A percentile compares a stretch with the other conserved stretches of the same genome.
Conservation (phyloP, 1,140 invertebrate species). For the Zaprionus tsacasi region DNA sequence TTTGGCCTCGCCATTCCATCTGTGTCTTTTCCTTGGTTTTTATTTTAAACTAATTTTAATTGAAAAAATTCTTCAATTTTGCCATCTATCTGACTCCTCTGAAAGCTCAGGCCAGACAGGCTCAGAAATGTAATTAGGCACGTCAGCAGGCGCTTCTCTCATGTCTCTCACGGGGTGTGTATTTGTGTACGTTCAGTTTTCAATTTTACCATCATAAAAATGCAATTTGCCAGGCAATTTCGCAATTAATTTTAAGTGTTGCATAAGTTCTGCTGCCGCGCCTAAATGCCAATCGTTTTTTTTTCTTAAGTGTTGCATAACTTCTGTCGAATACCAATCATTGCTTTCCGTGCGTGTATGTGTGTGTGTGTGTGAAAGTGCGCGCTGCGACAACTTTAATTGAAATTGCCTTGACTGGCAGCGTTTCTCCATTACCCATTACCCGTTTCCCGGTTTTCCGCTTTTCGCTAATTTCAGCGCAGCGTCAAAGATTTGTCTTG, state of each 20-base stretch:
- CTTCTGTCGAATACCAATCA: not conserved
- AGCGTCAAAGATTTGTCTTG: conserved; percentile 55
- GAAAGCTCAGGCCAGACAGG: conserved; percentile 39
- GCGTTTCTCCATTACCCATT: not conserved
- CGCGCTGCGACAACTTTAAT: conserved; percentile 55
- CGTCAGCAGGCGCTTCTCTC: conserved; percentile 5
- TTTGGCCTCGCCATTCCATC: conserved; percentile 4
- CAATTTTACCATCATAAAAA: conserved; percentile 77
- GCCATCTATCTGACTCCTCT: conserved; percentile 63
- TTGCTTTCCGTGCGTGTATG: not conserved
- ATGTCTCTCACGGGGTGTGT: conserved; percentile 27
- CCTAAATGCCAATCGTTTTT: conserved; percentile 58
- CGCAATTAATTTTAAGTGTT: conserved; percentile 73
- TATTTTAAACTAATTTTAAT: conserved; percentile 69
- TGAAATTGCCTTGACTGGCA: conserved; percentile 44
- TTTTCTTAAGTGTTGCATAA: conserved; percentile 1
- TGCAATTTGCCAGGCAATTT: conserved; percentile 76
- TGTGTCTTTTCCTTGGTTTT: conserved; percentile 27
- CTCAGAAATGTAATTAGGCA: conserved; percentile 75
- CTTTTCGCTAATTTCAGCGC: conserved; percentile 56
- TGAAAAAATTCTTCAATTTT: conserved; percentile 83
- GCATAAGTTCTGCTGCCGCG: conserved; percentile 56
- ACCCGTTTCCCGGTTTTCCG: not conserved
- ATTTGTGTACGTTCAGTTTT: conserved; percentile 73
- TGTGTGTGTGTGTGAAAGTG: not conserved